phyloP scores from a whole-genome alignment of 2,797 vertebrate genomes.

The Pitangus sulphuratus region DNA sequence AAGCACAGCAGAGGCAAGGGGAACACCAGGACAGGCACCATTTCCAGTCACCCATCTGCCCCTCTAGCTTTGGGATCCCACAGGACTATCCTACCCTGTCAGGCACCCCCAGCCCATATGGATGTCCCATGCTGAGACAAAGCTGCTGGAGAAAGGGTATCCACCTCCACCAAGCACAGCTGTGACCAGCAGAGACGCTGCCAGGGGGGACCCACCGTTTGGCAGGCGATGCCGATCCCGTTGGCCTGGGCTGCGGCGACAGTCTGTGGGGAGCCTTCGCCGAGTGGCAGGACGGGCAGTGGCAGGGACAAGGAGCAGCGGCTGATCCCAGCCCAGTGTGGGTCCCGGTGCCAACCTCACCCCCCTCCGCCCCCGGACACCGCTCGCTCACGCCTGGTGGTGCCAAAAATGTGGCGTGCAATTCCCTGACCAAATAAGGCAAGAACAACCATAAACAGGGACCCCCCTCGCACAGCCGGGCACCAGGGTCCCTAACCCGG shows the following conservation, averaged over 20 bases:
- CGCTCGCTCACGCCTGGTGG: conserved; percentile 9
- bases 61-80: not conserved
- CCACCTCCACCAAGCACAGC: not conserved
- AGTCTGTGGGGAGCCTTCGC: not conserved
- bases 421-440: conserved; percentile 86
- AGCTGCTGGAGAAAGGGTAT: not conserved
- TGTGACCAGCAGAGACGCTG: not conserved
- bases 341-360: conserved; percentile 43
- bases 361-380: not conserved
- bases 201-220: not conserved
- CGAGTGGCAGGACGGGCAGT: not conserved
- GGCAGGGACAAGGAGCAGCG: not conserved
- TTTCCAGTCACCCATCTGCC: not conserved
- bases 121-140: not conserved
- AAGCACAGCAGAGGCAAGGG: not conserved
- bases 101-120: not conserved
- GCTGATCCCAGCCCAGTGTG: not conserved
- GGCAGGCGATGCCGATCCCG: not conserved
- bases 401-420: conserved; percentile 72
- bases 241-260: accelerated
- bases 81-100: not conserved
- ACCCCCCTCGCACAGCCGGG: not conserved
- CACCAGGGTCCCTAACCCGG: not conserved
- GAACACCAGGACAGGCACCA: not conserved
- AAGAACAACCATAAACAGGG: conserved; percentile 76